Percentiles rank a stretch among this genome's conserved stretches.
These are phyloP conservation scores for Gymnobelideus leadbeateri DNA, from an alignment of 2,113 vertebrate genomes.

Conservation along the genomic window DNA sequence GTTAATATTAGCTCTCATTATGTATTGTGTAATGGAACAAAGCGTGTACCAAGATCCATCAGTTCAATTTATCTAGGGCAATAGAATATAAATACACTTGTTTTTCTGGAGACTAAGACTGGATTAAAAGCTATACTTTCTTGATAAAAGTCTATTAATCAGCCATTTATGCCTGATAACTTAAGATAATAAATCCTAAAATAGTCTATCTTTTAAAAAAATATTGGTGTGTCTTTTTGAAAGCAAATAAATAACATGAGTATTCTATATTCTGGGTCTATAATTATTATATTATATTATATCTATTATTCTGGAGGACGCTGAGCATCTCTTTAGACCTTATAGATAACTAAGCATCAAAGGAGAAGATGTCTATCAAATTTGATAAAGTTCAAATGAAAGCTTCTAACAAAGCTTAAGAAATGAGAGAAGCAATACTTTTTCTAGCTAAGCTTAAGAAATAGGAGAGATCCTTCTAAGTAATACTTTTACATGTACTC, in stretches of 20 bases:
- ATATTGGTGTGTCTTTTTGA: background rate
- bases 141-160: background rate
- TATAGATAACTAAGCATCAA: conserved; percentile 2
- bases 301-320: conserved; percentile 14
- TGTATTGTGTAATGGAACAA: no score
- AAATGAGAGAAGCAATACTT: conserved; percentile 32
- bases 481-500: conserved; percentile 11
- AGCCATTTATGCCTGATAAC: background rate
- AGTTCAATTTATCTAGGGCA: background rate
- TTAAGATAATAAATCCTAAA: conserved; percentile 28
- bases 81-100: background rate
- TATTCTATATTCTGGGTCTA: conserved; percentile 12
- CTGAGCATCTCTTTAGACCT: background rate
- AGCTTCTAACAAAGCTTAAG: conserved; percentile 29
- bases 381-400: conserved; percentile 41
- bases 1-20: no score
- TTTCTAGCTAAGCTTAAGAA: conserved; percentile 35
- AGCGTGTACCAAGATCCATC: background rate
- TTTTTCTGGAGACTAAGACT: background rate
- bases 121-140: conserved; percentile 10
- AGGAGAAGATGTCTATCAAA: background rate
- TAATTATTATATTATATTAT: no score
- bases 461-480: conserved; percentile 19
- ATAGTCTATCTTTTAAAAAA: background rate
- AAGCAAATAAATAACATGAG: background rate